A percentile compares a stretch with the other conserved stretches of the same genome.
These are phyloP conservation scores for Amblyornis subalaris DNA, from an alignment of 2,113 vertebrate species.

Conservation along the genomic window DNA sequence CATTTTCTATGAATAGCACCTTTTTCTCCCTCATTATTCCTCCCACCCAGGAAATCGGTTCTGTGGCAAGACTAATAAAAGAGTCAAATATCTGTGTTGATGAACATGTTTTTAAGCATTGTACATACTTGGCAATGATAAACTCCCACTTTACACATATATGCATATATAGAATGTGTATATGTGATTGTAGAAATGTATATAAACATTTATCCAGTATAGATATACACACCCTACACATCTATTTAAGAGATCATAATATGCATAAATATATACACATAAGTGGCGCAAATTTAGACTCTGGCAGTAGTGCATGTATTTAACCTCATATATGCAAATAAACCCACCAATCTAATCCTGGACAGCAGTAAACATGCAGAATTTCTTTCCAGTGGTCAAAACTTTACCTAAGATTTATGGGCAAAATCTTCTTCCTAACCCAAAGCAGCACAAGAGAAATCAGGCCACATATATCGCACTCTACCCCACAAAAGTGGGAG, in stretches of 20 bases:
- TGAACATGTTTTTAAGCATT: background rate
- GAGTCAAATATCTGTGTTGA: background rate
- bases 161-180: background rate
- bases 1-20: conserved; percentile 32
- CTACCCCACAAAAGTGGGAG: accelerated
- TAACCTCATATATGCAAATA: background rate
- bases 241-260: background rate
- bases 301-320: background rate
- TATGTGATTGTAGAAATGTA: background rate
- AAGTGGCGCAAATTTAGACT: background rate
- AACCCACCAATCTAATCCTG: background rate
- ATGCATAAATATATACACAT: background rate
- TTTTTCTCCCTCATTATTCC: conserved; percentile 26
- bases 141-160: background rate
- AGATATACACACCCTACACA: background rate
- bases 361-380: background rate
- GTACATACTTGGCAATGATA: background rate
- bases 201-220: background rate
- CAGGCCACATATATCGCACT: background rate
- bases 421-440: background rate
- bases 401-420: background rate
- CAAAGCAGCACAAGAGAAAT: background rate
- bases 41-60: background rate
- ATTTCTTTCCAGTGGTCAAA: background rate
- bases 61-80: background rate